Base-by-base conservation (phyloP, 1,140 invertebrate species). In the Sarcophaga peregrina region DNA sequence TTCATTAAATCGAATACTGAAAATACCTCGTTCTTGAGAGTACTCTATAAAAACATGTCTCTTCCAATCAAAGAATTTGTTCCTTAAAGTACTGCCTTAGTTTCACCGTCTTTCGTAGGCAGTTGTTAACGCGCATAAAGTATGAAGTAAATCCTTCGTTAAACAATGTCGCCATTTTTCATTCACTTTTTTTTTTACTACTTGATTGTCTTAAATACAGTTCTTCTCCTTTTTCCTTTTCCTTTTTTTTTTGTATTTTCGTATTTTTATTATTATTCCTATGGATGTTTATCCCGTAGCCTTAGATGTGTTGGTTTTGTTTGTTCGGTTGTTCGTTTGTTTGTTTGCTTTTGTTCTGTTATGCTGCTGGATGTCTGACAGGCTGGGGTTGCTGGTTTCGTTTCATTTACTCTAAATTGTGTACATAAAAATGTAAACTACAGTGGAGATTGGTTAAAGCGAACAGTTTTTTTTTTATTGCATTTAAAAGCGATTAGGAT, bases 111-210 rank as follows among this genome's bases (percentile, higher is more conserved):
- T 58, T n/a, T 37, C 25, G 25, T 58, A 68, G 62, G 62, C 62
- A 68, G 62, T 58, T 58, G n/a, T 11, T 58, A 58, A 6, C n/a
- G 20, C n/a, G 20, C 20, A 20, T 68, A 17, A 68, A 68, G 58
- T 68, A 68, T 68, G 62, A 86, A 85, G 85, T 84, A 82, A 84
- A 85, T 82, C 86, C 87, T 82, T 85, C 84, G 78, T 85, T 85
- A 87, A 88, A 88, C 85, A 87, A 81, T 86, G 87, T 87, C 88
- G 88, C 88, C 88, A 89, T 89, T 89, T 84, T 88, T 87, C 85
- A 84, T 82, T 68, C 48, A 54, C 37, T 82, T 80, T 84, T 85
- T 84, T 72, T 82, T 81, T 47, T 82, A 84, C 83, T 37, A 11
- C 4, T 81, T 75, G n/a, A 80, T 83, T 54, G 50, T 81, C 62